phyloP scores from a whole-genome alignment of 1,140 invertebrate genomes.

The Solenopsis fugax region DNA sequence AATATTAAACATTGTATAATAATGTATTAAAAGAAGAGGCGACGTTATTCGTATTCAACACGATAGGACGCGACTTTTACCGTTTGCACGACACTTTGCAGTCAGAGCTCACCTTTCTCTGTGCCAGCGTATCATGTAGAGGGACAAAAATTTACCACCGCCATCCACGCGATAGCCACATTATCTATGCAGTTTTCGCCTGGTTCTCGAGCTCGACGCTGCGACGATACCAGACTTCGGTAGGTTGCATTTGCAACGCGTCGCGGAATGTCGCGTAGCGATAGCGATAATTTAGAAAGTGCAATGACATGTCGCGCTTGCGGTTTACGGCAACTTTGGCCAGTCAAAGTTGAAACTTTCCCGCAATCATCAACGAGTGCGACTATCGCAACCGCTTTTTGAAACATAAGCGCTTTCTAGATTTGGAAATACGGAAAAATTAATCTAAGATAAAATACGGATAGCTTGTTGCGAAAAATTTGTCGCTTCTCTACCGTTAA shows the following conservation, averaged over 20 bases:
- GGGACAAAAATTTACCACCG: conserved; percentile 31
- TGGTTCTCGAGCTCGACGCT: conserved; percentile 3
- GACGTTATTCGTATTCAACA: conserved; percentile 29
- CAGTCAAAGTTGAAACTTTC: conserved; percentile 24
- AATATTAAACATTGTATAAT: conserved; percentile 22
- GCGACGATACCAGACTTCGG: conserved; percentile 15
- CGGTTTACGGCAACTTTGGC: neutral
- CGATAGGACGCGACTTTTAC: conserved; percentile 35
- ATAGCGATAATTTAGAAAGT: conserved; percentile 45
- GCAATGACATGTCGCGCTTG: conserved; percentile 23
- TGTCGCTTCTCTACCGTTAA: neutral
- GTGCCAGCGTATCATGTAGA: conserved; percentile 17
- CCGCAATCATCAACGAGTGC: neutral
- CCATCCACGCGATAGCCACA: conserved; percentile 30
- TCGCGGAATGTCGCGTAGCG: conserved; percentile 14
- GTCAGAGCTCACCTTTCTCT: conserved; percentile 28
- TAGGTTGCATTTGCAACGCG: neutral
- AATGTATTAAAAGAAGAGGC: conserved; percentile 3
- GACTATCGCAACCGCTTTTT: neutral
- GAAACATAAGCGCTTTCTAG: too few relatives aligned
- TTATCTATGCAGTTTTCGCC: conserved; percentile 53
- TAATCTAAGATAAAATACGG: neutral
- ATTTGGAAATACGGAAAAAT: neutral
- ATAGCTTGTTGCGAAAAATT: neutral
- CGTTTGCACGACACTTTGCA: conserved; percentile 37